Evolutionary conservation across 2,797 vertebrate genomes (phyloP).

Genomic region (Alfaro cultratus): DNA sequence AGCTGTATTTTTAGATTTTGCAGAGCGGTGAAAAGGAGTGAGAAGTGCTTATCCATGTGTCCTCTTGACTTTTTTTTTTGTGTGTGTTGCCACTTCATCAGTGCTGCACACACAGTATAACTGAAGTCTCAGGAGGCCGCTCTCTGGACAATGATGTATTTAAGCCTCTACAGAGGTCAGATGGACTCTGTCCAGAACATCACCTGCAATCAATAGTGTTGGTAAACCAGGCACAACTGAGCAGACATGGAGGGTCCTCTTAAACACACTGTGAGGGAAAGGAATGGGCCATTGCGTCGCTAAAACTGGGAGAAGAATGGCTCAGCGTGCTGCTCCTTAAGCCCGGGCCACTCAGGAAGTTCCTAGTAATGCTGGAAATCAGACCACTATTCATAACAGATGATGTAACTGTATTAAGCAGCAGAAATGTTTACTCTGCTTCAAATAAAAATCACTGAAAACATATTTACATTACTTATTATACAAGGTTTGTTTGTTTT

Average conservation of each 20-base stretch:
- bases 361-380: conserved; percentile 52
- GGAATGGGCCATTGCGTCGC: conserved; percentile 80
- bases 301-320: conserved; percentile 76
- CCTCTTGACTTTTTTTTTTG: conserved; percentile 66
- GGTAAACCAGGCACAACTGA: conserved; percentile 83
- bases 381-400: conserved; percentile 15
- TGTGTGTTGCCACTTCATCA: conserved; percentile 70
- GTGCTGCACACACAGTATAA: conserved; percentile 70
- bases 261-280: conserved; percentile 80
- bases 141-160: conserved; percentile 85
- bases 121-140: conserved; percentile 77
- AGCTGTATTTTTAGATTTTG: conserved; percentile 69
- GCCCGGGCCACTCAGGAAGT: conserved; percentile 42
- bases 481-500: not conserved
- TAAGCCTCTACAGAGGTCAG: conserved; percentile 85
- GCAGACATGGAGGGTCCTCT: conserved; percentile 76
- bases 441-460: not conserved
- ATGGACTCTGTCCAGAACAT: conserved; percentile 84
- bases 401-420: conserved; percentile 4
- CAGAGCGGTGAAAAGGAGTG: conserved; percentile 50
- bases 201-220: conserved; percentile 85
- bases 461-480: not conserved
- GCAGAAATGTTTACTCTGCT: not conserved
- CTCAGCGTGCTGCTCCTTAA: conserved; percentile 62
- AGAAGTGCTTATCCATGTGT: conserved; percentile 75